Base-by-base conservation (phyloP, 2,113 vertebrate genomes). In the Oncorhynchus clarkii region DNA sequence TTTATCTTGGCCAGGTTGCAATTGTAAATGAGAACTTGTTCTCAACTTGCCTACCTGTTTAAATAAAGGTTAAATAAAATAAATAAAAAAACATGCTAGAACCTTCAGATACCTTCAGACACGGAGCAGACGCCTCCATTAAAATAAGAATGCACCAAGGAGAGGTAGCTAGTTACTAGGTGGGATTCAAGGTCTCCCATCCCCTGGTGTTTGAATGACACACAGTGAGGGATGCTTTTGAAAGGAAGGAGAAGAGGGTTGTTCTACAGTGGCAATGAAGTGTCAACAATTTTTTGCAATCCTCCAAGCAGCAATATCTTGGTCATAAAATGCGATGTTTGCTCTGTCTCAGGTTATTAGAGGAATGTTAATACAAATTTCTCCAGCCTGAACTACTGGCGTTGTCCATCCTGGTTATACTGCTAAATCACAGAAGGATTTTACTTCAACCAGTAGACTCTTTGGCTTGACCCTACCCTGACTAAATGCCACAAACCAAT, bases 91-190 rank as follows among this genome's bases (percentile, higher is more conserved):
- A 18, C 27, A 31, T 9, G 9, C 13, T 31, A 68, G 22, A 54
- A 54, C 51, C 4, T 54, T 18, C 13, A 54, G 51, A 54, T 18
- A 60, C 75, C 69, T 71, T 75, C 67, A 73, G 72, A 72, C 72
- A 71, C 12, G 22, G 48, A 29, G 51, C 24, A 64, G 68, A 51
- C 76, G 57, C 78, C 69, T 45, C 73, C 54, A 29, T 78, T 86
- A 70, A 83, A 71, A 78, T 86, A 87, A 78, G 48, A 75, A 68
- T 4, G 57, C 77, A 75, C 67, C 78, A 70, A 76, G 72, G 71
- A 78, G 7, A 78, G 73, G 51, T 54, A 54, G 13, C 24, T 54
- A 18, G 13, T 16, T 51, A 18, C 67, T 64, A 57, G 74, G 71
- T 69, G 31, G 60, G 31, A 71, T 78, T 72, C 82, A 78, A 78